Evolutionary conservation across 2,797 vertebrate species (phyloP).

Genomic region (Propithecus perrieri): DNA sequence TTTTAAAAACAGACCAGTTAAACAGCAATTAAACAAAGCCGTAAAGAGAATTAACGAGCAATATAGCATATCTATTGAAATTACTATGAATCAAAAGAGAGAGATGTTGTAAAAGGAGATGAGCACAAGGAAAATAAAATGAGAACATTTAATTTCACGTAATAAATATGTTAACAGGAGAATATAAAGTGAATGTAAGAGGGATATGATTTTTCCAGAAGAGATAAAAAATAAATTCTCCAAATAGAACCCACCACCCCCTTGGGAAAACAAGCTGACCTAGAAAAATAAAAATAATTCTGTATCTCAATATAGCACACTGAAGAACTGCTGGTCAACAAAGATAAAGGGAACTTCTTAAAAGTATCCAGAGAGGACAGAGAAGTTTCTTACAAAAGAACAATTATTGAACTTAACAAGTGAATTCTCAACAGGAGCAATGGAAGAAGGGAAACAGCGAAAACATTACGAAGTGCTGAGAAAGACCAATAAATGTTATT

Average conservation of each 20-base stretch:
- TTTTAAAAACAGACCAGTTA: neutral
- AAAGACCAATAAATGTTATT: neutral
- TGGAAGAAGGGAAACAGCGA: neutral
- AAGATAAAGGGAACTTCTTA: neutral
- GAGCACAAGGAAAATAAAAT: neutral
- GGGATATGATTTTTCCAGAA: neutral
- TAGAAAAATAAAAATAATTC: neutral
- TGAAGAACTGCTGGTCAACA: neutral
- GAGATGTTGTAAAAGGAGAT: neutral
- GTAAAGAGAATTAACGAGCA: neutral
- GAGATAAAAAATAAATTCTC: neutral
- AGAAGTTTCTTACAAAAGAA: neutral
- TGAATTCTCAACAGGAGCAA: neutral
- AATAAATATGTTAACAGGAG: neutral
- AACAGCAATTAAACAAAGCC: neutral
- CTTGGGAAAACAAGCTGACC: neutral
- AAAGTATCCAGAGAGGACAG: neutral
- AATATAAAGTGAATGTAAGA: neutral
- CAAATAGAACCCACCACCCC: neutral
- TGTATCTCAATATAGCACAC: neutral
- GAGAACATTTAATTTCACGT: neutral
- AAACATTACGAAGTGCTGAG: neutral
- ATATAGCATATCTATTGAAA: neutral
- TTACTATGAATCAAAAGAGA: neutral
- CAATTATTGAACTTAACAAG: neutral